Conservation (phyloP, 2,113 vertebrate species). For the Otolemur garnettii region DNA sequence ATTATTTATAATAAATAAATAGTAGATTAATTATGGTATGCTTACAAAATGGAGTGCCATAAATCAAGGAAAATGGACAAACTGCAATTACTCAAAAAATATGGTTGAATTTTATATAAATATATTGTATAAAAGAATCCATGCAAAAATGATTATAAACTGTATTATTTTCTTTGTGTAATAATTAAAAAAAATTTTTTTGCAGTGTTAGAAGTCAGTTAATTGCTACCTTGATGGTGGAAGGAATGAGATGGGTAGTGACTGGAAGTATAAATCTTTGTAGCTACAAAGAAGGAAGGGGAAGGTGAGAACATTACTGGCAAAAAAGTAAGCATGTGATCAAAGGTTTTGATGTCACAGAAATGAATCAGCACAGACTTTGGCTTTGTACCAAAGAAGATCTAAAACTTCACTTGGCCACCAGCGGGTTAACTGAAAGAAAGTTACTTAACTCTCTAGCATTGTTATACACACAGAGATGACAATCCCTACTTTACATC, state of each 20-base stretch:
- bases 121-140: not conserved
- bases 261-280: not conserved
- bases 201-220: not conserved
- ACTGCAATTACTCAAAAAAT: not conserved
- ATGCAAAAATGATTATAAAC: not conserved
- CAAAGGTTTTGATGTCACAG: not conserved
- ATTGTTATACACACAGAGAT: not conserved
- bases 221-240: not conserved
- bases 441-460: not conserved
- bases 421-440: not conserved
- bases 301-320: not conserved
- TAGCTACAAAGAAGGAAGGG: not conserved
- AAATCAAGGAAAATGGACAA: not conserved
- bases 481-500: not conserved
- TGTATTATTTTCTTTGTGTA: not conserved
- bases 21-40: not conserved
- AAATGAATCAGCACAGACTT: not conserved
- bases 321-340: not conserved
- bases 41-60: not conserved
- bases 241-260: not conserved
- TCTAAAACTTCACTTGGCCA: not conserved
- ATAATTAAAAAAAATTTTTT: not conserved
- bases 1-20: not conserved
- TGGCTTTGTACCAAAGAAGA: not conserved
- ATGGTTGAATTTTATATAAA: not conserved